Percentiles rank a stretch among this genome's conserved stretches.
phyloP scores from a whole-genome alignment of 2,888 invertebrate species.

The Catocala sponsa region DNA sequence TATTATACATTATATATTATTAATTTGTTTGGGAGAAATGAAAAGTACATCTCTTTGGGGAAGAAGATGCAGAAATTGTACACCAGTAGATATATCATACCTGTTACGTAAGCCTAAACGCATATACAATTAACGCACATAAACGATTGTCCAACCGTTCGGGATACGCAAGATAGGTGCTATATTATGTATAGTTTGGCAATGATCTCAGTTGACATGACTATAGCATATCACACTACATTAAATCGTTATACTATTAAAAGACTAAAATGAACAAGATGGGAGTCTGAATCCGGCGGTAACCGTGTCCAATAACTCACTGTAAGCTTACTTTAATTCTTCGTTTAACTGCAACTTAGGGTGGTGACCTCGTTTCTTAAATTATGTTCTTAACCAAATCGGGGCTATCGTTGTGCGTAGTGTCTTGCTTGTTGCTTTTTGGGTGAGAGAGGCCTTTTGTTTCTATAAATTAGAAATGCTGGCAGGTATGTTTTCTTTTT shows the following conservation, averaged over 20 bases:
- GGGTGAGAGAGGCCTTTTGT: neutral
- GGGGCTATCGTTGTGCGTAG: constrained; percentile 40
- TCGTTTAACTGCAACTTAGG: constrained; percentile 44
- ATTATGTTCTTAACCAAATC: constrained; percentile 48
- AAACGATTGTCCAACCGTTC: no score
- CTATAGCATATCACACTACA: no score
- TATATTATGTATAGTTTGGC: no score
- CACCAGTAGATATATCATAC: no score
- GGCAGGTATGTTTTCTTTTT: neutral
- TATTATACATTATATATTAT: no score
- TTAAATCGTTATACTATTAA: constrained; percentile 24
- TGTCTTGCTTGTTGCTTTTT: constrained; percentile 1
- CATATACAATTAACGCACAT: no score
- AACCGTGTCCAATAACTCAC: constrained; percentile 52
- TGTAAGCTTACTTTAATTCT: constrained; percentile 52
- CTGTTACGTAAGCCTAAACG: no score
- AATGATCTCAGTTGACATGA: no score
- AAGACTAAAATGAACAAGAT: constrained; percentile 48
- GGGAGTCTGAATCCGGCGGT: constrained; percentile 35
- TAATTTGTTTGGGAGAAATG: no score
- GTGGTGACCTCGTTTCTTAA: constrained; percentile 50
- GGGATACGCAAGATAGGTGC: no score
- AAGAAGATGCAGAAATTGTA: no score
- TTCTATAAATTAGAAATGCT: neutral
- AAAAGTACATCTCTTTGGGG: no score